These are phyloP conservation scores for Drosophila limbata DNA, from an alignment of 2,888 invertebrate species.

Conservation along the genomic window DNA sequence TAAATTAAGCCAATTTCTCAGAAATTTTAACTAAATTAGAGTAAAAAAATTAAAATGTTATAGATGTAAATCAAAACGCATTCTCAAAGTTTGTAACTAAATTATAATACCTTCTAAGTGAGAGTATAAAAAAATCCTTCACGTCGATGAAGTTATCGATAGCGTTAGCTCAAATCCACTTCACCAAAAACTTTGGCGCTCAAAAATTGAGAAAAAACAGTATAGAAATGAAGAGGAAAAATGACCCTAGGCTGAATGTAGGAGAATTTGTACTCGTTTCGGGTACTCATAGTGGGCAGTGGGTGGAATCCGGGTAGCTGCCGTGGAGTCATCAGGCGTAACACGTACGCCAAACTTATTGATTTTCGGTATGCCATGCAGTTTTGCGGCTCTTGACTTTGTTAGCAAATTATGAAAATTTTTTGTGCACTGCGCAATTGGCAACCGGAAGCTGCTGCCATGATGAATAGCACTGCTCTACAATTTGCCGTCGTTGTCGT, in stretches of 20 bases:
- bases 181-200: conserved; percentile 45
- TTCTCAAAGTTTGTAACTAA: not conserved
- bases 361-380: conserved; percentile 68
- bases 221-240: conserved; percentile 9
- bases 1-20: not conserved
- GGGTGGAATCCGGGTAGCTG: conserved; percentile 9
- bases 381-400: conserved; percentile 74
- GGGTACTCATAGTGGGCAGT: conserved; percentile 14
- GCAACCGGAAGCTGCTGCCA: conserved; percentile 53
- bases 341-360: conserved; percentile 80
- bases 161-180: conserved; percentile 62
- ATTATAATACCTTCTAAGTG: not conserved
- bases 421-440: conserved; percentile 68
- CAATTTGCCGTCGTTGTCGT: not conserved
- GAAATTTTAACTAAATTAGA: conserved; percentile 11
- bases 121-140: conserved; percentile 44
- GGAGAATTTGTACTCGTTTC: conserved; percentile 23
- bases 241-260: conserved; percentile 22
- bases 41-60: conserved; percentile 4
- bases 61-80: too few species aligned
- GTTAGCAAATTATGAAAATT: conserved; percentile 80
- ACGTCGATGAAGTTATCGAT: conserved; percentile 75
- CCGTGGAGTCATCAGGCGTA: conserved; percentile 44
- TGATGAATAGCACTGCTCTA: conserved; percentile 54
- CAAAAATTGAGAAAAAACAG: conserved; percentile 17